A percentile compares a stretch with the other conserved stretches of the same genome.
Conservation (phyloP, 2,113 vertebrate species). For the Trichomycterus rosablanca region DNA sequence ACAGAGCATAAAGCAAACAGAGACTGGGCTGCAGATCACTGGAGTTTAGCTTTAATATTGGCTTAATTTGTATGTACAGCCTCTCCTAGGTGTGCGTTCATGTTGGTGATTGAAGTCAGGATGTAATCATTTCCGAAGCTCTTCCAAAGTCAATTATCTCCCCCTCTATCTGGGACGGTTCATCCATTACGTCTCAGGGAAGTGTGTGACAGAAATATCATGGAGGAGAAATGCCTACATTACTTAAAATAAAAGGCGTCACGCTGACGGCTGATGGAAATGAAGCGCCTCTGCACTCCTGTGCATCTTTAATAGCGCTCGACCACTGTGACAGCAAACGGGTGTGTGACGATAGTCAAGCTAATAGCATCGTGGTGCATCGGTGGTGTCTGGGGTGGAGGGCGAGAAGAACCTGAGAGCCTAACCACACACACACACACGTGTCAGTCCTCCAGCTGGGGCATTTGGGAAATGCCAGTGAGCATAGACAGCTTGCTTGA, state of each 20-base stretch:
- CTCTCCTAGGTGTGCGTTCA: background rate
- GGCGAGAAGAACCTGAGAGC: background rate
- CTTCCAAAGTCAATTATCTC: constrained; percentile 86
- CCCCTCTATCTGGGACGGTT: constrained; percentile 76
- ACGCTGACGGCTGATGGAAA: constrained; percentile 85
- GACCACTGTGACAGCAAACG: constrained; percentile 80
- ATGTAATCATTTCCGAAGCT: constrained; percentile 80
- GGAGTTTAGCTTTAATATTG: too few relatives aligned
- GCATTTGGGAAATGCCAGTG: constrained; percentile 89
- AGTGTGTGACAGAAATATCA: constrained; percentile 84
- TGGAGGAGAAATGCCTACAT: constrained; percentile 77
- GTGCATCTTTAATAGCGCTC: constrained; percentile 75
- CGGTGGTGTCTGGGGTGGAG: too few relatives aligned
- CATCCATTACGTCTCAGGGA: constrained; percentile 83
- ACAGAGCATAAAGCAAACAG: too few relatives aligned
- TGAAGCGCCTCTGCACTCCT: constrained; percentile 81
- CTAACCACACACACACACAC: constrained; percentile 5
- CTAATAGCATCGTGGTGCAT: background rate
- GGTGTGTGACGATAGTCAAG: constrained; percentile 55
- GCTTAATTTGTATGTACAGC: too few relatives aligned
- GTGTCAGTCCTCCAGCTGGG: constrained; percentile 84
- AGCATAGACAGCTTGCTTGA: constrained; percentile 81
- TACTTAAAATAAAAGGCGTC: constrained; percentile 84
- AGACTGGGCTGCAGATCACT: too few relatives aligned
- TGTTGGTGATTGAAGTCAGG: constrained; percentile 28